These are phyloP conservation scores for Cheiracanthium punctorium DNA, from an alignment of 2,888 invertebrate genomes.

Conservation along the genomic window DNA sequence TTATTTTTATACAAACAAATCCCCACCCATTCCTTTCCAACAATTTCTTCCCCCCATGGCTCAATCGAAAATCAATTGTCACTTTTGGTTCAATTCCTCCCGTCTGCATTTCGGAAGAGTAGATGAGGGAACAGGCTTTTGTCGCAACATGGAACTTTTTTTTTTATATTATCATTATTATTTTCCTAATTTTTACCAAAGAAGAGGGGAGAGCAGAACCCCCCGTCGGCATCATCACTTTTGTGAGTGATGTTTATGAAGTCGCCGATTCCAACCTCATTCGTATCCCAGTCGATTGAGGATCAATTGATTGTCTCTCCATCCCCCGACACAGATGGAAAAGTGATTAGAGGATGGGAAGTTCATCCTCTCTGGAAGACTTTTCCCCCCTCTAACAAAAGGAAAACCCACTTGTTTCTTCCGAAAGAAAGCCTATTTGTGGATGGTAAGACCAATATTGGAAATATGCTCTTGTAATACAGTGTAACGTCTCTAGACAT, in stretches of 20 bases:
- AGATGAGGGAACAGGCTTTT: conserved; percentile 41
- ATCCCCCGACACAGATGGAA: conserved; percentile 14
- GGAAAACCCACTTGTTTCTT: neutral
- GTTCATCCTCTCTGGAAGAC: neutral
- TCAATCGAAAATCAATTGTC: conserved; percentile 67
- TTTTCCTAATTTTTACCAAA: conserved; percentile 36
- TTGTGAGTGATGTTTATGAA: conserved; percentile 37
- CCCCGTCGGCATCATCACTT: conserved; percentile 23
- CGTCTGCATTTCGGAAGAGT: conserved; percentile 3
- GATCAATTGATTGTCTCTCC: conserved; percentile 58
- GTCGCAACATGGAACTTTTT: conserved; percentile 20
- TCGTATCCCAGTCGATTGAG: conserved; percentile 31
- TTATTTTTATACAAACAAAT: conserved; percentile 68
- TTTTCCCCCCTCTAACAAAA: neutral
- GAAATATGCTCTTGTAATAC: no score
- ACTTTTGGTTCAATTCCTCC: conserved; percentile 5
- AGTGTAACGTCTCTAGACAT: no score
- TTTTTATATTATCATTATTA: neutral
- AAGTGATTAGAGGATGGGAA: conserved; percentile 23
- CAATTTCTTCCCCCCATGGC: neutral
- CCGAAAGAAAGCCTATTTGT: neutral
- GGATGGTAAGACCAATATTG: neutral
- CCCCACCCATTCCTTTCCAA: neutral
- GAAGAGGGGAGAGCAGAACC: conserved; percentile 14
- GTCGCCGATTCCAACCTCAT: conserved; percentile 30